These are phyloP conservation scores for Coranthus polyacanthus DNA, from an alignment of 2,797 vertebrate species.

Conservation along the genomic window DNA sequence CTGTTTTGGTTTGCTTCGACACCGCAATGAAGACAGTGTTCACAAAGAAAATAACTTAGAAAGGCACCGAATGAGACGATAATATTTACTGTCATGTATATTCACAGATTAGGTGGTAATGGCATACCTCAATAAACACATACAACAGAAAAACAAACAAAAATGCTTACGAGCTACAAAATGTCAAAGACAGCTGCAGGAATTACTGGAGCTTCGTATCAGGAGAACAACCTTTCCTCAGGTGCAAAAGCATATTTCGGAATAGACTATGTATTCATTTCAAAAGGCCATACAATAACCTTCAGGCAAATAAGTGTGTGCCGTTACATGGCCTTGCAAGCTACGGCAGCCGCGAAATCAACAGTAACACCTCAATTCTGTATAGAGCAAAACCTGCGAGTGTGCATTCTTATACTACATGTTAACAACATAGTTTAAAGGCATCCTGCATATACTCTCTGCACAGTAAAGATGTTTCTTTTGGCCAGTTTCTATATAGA, in stretches of 20 bases:
- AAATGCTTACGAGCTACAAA: slow-evolving; percentile 58
- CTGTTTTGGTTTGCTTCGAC: slow-evolving; percentile 7
- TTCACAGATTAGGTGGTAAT: slow-evolving; percentile 38
- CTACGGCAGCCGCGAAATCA: slow-evolving; percentile 11
- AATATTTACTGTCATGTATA: slow-evolving; percentile 16
- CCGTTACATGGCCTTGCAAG: slow-evolving; percentile 4
- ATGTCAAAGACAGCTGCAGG: slow-evolving; percentile 78
- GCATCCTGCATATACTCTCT: not conserved
- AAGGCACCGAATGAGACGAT: slow-evolving; percentile 3
- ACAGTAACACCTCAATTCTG: slow-evolving; percentile 16
- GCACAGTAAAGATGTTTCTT: slow-evolving; percentile 1
- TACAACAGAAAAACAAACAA: slow-evolving; percentile 40
- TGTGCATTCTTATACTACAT: not conserved
- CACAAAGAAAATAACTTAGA: not conserved
- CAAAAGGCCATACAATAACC: slow-evolving; percentile 73
- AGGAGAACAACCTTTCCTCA: slow-evolving; percentile 72
- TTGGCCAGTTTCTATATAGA: not conserved
- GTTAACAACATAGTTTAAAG: not conserved
- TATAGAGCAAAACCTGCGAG: not conserved
- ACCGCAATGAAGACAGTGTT: not conserved
- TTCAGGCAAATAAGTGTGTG: slow-evolving; percentile 50
- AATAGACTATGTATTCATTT: slow-evolving; percentile 53
- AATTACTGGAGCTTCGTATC: slow-evolving; percentile 67
- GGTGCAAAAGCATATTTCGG: slow-evolving; percentile 60
- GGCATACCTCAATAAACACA: slow-evolving; percentile 32